Base-by-base conservation (phyloP, 2,113 vertebrate species). In the Mesoclemmys tuberculata region DNA sequence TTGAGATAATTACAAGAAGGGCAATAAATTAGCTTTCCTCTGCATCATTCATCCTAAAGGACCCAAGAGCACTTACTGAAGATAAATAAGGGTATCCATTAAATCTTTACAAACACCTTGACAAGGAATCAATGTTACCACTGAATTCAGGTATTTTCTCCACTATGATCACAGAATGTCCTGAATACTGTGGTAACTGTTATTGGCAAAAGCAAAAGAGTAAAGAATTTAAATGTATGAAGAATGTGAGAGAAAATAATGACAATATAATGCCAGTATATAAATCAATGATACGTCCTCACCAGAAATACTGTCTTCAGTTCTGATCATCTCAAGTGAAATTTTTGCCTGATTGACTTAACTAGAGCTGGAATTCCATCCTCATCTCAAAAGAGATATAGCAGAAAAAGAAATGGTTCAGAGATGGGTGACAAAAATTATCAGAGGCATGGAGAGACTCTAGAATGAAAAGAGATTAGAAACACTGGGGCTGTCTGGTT, bases 101-200 rank as follows among this genome's bases (percentile, higher is more conserved):
- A 95, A 14, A 84, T 87, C 79, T 89, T 93, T 93, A 85, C 55
- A 87, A 92, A 89, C 85, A 29, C 41, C 86, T 94, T 96, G 71
- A 91, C 90, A 94, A 90, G 91, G 48, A 94, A 86, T 96, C 95
- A 79, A 93, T 93, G 19, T 90, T 93, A 87, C 90, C 86, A 93
- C 22, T 87, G 71, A 61, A 94, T 35, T 89, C 85, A 71, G 29
- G 88, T 29, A 90, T 64, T 93, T 95, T 41, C 93, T 94, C 54
- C 31, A 91, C 88, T 79, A 80, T 68, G 35, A 91, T 22, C 22
- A 83, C 3, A 26, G 89, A 96, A 94, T 44, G 94, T 91, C 21
- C 29, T 0, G 6, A 94, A 85, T 85, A 93, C 1, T 52, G 61
- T 82, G 91, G 29, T 77, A 96, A 71, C 49, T 52, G 48, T 95